Base-by-base conservation (phyloP, 2,888 invertebrate genomes). In the Erebia palarica region DNA sequence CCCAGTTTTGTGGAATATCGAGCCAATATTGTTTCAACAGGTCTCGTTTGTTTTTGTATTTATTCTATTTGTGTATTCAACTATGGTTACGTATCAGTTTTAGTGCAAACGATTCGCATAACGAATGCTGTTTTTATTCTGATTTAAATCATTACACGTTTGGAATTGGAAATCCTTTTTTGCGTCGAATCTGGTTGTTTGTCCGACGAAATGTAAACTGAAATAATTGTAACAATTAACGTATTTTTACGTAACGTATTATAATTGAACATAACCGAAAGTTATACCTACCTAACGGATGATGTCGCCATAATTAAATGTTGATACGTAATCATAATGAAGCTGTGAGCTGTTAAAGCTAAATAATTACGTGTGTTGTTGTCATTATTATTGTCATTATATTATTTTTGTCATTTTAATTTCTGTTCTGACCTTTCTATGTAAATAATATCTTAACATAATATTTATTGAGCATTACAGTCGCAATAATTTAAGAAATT, bases 401-500 rank as follows among this genome's bases (percentile, higher is more conserved):
- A 61, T 61, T 61, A 44, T 57, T 42, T 53, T 59, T 71, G 65
- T 73, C 64, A 44, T 47, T 68, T 71, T 58, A 68, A 65, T 72
- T 71, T 72, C 64, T 72, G 66, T 71, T 64, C 73, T 75, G 78
- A 73, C 72, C 72, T 71, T 71, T 74, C 70, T 75, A 66, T 77
- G 74, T 75, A 71, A 70, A 70, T 77, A 78, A 77, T 77, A 69
- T 16, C 18, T 55, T 44, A 47, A 66, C 63, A 75, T 36, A 7
- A 13, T 67, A 27, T 66, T 44, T 57, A 51, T 68, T 51, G 18
- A 63, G 59, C 10, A 66, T 27, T 63, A 73, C 70, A 51, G 75
- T 78, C 75, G 75, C 74, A 73, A 78, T 76, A 68, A 72, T 77
- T 78, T 74, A 73, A 57, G 58, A 68, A 27, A 47, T 42, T 16